These are phyloP conservation scores for Microplitis demolitor DNA, from an alignment of 1,140 invertebrate genomes.

Conservation along the genomic window DNA sequence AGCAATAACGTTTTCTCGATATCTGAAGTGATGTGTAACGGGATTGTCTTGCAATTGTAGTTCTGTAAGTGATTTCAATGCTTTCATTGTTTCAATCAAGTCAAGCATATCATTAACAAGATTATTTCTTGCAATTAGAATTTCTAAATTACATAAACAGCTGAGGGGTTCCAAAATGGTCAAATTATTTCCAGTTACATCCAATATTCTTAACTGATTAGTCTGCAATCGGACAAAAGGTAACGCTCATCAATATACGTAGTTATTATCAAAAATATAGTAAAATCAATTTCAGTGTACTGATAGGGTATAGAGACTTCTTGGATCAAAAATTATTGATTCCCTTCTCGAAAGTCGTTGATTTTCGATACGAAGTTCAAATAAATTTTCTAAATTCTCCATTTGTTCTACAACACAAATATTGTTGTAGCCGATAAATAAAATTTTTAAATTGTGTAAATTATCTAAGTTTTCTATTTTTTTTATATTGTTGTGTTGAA, in stretches of 20 bases:
- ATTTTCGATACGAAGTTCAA: constrained; percentile 71
- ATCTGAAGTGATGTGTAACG: constrained; percentile 64
- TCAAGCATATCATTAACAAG: constrained; percentile 57
- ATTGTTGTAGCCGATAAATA: constrained; percentile 71
- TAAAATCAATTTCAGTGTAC: constrained; percentile 54
- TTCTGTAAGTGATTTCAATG: constrained; percentile 61
- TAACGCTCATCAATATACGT: constrained; percentile 9
- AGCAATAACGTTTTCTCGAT: constrained; percentile 70
- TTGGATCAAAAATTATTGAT: constrained; percentile 71
- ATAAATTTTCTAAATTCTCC: constrained; percentile 64
- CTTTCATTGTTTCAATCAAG: constrained; percentile 61
- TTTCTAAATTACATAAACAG: constrained; percentile 53
- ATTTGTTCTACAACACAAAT: constrained; percentile 73
- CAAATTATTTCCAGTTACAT: constrained; percentile 63
- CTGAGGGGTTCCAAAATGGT: constrained; percentile 51
- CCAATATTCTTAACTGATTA: constrained; percentile 54
- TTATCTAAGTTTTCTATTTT: constrained; percentile 68
- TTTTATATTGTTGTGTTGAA: constrained; percentile 71
- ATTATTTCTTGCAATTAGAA: constrained; percentile 61
- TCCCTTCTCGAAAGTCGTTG: constrained; percentile 65
- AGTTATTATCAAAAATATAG: constrained; percentile 14
- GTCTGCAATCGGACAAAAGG: constrained; percentile 39
- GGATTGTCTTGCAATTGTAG: constrained; percentile 67
- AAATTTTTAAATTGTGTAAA: constrained; percentile 66
- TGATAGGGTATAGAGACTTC: constrained; percentile 64